Evolutionary conservation across 2,113 vertebrate genomes (phyloP), one percentile per base, ranked within the genome.

Genomic region (Cricetomys ansorgei): DNA sequence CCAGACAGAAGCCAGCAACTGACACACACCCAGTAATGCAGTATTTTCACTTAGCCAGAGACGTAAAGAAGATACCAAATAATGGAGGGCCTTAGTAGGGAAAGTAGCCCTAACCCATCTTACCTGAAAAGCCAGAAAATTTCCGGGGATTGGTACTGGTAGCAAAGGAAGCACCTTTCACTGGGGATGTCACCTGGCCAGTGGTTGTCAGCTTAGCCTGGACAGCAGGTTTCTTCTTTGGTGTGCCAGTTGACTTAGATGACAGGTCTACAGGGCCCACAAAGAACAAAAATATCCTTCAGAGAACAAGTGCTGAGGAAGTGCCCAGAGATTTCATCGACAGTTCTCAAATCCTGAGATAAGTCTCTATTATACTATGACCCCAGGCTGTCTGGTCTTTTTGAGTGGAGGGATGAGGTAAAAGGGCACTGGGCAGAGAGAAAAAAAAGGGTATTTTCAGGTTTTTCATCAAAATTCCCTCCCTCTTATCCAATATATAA

Each of bases 51-150:
- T 70, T 29, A 73, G 45, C 73, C 17, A 55, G 79, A 92, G 25
- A 40, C 88, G 50, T 79, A 80, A 64, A 45, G 1, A 69, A 85
- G n/a, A 91, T 4, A 67, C 50, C 67, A 80, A 80, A 67, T 53
- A 84, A 72, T 89, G 7, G 88, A 50, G 16, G 59, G n/a, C n/a
- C 19, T 0, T 76, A 85, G 75, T 5, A 87, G 80, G 31, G 48
- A 29, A 65, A 8, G n/a, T 10, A 73, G 25, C 62, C 27, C 27
- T 53, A 84, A 91, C 17, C 37, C 80, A 34, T 72, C 93, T 96
- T 97, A 99, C 99, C 99, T 89, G 99, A 98, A 97, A 99, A 99
- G 73, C 99, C 99, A 81, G 99, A 99, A 98, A 99, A 99, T 96
- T 99, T 99, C 95, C 99, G 99, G 7, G 99, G 99, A 0, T 99